Evolutionary conservation across 2,113 vertebrate genomes (phyloP).

Genomic region (Acanthisitta chloris): DNA sequence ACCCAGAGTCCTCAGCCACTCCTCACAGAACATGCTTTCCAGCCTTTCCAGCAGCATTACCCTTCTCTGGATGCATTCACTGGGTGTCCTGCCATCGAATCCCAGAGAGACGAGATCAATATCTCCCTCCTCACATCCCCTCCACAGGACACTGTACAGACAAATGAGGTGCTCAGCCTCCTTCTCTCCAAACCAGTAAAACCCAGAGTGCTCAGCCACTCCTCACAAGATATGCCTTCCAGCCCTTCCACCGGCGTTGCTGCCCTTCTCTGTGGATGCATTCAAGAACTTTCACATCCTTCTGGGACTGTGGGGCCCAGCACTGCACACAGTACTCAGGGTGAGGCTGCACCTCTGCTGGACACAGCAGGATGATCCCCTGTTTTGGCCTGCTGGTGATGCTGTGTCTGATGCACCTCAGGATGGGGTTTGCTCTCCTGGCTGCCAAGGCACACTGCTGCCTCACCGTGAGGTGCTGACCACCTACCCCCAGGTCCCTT

Average conservation of each 20-base stretch:
- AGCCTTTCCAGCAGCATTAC: neutral
- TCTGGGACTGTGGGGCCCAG: neutral
- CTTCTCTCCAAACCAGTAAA: neutral
- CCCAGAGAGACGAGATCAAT: neutral
- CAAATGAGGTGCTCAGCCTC: neutral
- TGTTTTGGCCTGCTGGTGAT: neutral
- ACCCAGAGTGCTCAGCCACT: rapidly evolving
- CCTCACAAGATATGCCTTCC: neutral
- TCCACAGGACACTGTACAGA: neutral
- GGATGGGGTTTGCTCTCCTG: neutral
- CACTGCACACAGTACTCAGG: neutral
- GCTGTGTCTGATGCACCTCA: neutral
- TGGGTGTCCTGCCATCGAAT: too few relatives aligned
- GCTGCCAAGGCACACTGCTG: neutral
- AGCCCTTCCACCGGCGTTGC: neutral
- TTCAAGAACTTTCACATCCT: neutral
- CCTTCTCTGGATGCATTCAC: neutral
- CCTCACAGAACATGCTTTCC: neutral
- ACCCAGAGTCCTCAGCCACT: neutral
- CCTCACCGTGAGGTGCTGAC: neutral
- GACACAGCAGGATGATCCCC: neutral
- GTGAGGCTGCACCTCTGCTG: rapidly evolving
- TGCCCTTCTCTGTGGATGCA: neutral
- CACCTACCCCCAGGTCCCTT: neutral
- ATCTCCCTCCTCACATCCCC: neutral